A percentile compares a stretch with the other conserved stretches of the same genome.
Evolutionary conservation across 2,888 invertebrate genomes (phyloP).

Genomic region (Zootermopsis nevadensis): DNA sequence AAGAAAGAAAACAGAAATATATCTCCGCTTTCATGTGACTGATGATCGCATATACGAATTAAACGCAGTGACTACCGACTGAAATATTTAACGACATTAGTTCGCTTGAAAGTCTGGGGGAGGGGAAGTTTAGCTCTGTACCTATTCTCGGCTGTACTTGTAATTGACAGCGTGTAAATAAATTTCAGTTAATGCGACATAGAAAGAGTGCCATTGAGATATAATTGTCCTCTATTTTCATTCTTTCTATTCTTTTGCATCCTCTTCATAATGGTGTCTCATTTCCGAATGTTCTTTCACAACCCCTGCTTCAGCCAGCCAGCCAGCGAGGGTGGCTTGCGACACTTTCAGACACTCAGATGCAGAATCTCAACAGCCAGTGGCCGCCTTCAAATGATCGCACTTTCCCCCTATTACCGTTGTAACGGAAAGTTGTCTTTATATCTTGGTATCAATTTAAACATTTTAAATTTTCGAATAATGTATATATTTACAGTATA

Average conservation of each 20-base stretch:
- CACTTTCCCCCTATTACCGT: neutral
- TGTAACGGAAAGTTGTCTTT: no score
- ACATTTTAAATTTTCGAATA: no score
- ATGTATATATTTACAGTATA: no score
- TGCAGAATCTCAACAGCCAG: neutral
- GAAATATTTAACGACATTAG: no score
- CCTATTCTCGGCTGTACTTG: neutral
- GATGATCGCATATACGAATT: no score
- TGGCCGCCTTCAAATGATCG: constrained; percentile 19
- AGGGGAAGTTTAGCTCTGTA: no score
- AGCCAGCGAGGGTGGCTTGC: neutral
- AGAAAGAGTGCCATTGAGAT: constrained; percentile 26
- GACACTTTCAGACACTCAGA: constrained; percentile 13
- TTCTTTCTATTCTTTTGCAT: constrained; percentile 52
- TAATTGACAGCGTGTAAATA: constrained; percentile 46
- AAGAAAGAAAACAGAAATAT: no score
- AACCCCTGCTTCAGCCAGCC: constrained; percentile 17
- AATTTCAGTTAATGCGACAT: constrained; percentile 34
- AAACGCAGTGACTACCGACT: no score
- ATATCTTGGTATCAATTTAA: no score
- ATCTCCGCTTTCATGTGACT: no score
- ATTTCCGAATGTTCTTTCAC: constrained; percentile 36
- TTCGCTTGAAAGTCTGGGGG: no score
- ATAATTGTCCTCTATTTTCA: constrained; percentile 52
- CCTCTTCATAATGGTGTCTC: constrained; percentile 30